phyloP scores from a whole-genome alignment of 2,888 invertebrate genomes.

The Chymomyza caudatula region DNA sequence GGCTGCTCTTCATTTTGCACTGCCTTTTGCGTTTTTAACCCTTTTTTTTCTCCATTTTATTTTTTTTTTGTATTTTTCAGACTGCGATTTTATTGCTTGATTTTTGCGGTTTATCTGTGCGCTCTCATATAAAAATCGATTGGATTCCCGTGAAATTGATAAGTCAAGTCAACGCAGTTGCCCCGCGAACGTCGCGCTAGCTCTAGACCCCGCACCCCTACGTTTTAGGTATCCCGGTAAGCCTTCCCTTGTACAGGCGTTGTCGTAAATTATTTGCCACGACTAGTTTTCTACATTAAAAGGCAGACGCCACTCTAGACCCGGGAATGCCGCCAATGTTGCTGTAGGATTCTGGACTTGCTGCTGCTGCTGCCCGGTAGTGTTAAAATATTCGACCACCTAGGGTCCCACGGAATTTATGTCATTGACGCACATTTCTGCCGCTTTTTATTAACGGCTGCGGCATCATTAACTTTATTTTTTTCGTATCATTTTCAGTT shows the following conservation, averaged over 20 bases:
- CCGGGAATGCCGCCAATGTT: neutral
- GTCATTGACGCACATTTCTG: slow-evolving; percentile 65
- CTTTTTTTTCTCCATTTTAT: slow-evolving; percentile 19
- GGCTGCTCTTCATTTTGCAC: slow-evolving; percentile 56
- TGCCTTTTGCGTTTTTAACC: slow-evolving; percentile 18
- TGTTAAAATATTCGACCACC: slow-evolving; percentile 74
- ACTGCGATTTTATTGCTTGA: slow-evolving; percentile 70
- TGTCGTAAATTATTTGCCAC: slow-evolving; percentile 73
- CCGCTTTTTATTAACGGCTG: slow-evolving; percentile 71
- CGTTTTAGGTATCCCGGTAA: slow-evolving; percentile 9
- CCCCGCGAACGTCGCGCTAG: neutral
- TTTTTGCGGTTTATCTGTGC: slow-evolving; percentile 73
- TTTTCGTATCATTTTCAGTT: neutral
- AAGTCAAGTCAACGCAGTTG: slow-evolving; percentile 71
- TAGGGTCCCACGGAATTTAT: slow-evolving; percentile 71
- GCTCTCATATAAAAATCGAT: slow-evolving; percentile 75
- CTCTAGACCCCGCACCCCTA: neutral
- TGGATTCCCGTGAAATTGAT: slow-evolving; percentile 75
- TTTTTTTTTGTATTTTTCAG: slow-evolving; percentile 24
- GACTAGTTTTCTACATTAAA: slow-evolving; percentile 75
- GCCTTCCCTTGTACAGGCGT: slow-evolving; percentile 38
- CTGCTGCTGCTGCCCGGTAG: slow-evolving; percentile 57
- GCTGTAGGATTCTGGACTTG: slow-evolving; percentile 2
- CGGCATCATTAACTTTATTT: slow-evolving; percentile 66
- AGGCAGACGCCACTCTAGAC: slow-evolving; percentile 63